A percentile compares a stretch with the other conserved stretches of the same genome.
Conservation (phyloP, 2,888 invertebrate species). For the Lithosia quadra region DNA sequence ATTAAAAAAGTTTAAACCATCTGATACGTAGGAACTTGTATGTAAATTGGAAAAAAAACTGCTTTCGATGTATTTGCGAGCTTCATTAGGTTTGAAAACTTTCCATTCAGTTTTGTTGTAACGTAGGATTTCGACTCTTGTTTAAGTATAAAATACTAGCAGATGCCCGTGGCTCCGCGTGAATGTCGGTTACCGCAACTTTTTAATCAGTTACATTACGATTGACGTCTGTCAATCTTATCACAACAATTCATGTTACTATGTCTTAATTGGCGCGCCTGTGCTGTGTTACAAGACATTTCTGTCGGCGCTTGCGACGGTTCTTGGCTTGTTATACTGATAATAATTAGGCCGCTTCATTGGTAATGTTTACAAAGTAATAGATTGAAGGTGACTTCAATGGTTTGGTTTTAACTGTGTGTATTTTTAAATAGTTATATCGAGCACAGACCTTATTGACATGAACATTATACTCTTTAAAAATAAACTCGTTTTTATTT, state of each 20-base stretch:
- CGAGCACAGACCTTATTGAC: too few relatives aligned
- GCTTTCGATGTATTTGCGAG: slow-evolving; percentile 28
- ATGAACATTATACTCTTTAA: too few relatives aligned
- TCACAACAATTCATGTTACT: slow-evolving; percentile 26
- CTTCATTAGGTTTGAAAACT: slow-evolving; percentile 46
- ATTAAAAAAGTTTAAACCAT: slow-evolving; percentile 80
- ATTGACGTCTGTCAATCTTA: slow-evolving; percentile 34
- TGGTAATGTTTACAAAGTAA: slow-evolving; percentile 12
- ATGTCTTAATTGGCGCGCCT: slow-evolving; percentile 31
- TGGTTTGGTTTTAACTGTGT: not conserved
- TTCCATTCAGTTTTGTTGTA: slow-evolving; percentile 24
- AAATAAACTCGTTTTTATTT: too few relatives aligned
- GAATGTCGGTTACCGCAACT: too few relatives aligned
- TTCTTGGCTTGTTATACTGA: slow-evolving; percentile 40
- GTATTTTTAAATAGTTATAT: too few relatives aligned
- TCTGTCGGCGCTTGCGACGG: slow-evolving; percentile 26
- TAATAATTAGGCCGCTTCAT: slow-evolving; percentile 16
- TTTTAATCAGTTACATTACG: slow-evolving; percentile 18
- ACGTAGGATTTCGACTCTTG: not conserved
- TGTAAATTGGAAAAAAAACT: slow-evolving; percentile 60
- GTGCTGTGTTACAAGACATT: slow-evolving; percentile 16
- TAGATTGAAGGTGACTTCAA: slow-evolving; percentile 28
- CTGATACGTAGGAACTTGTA: slow-evolving; percentile 49
- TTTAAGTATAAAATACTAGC: not conserved
- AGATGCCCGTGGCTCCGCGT: too few relatives aligned